phyloP scores from a whole-genome alignment of 2,797 vertebrate genomes.

The Anguilla megastoma region DNA sequence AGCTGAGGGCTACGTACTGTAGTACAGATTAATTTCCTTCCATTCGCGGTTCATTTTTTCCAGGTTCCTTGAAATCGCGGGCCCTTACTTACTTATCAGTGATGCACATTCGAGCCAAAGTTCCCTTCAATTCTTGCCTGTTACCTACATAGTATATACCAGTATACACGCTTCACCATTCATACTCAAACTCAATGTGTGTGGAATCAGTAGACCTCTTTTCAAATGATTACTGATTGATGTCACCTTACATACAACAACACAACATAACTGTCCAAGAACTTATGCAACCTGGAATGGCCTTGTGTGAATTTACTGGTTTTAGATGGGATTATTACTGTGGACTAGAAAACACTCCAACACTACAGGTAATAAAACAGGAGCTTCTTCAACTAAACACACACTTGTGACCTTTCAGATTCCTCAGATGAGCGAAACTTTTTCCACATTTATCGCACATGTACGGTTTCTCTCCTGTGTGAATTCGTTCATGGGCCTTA shows the following conservation, averaged over 20 bases:
- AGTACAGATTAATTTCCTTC: background rate
- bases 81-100: background rate
- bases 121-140: background rate
- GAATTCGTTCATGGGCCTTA: slow-evolving; percentile 68
- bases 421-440: slow-evolving; percentile 72
- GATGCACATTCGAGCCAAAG: background rate
- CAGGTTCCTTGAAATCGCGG: background rate
- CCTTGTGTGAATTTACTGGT: background rate
- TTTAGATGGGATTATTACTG: background rate
- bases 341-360: background rate
- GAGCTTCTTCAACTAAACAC: slow-evolving; percentile 55
- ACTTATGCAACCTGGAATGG: background rate
- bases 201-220: background rate
- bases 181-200: background rate
- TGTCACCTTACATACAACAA: background rate
- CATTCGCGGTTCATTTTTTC: background rate
- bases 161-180: background rate
- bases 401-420: slow-evolving; percentile 76
- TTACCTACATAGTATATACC: background rate
- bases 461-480: slow-evolving; percentile 72
- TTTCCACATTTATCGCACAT: slow-evolving; percentile 77
- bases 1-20: background rate
- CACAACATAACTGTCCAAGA: background rate
- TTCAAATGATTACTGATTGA: background rate
- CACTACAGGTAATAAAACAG: background rate